Conservation (phyloP, 2,888 invertebrate species). For the Ganaspis brasiliensis region DNA sequence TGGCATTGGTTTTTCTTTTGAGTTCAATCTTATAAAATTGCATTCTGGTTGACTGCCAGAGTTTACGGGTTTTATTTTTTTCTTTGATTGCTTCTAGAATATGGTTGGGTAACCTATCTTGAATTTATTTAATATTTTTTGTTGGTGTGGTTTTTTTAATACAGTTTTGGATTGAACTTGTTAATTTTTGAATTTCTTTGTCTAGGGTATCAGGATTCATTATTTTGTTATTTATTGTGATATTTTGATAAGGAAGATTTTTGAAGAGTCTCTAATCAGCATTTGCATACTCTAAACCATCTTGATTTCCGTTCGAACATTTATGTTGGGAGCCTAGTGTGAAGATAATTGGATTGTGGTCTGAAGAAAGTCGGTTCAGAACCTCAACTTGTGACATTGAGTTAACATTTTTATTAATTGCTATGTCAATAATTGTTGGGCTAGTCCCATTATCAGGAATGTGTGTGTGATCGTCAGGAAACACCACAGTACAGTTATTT, state of each 20-base stretch:
- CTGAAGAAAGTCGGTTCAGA: slow-evolving; percentile 61
- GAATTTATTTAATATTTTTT: slow-evolving; percentile 47
- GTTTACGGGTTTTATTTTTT: slow-evolving; percentile 51
- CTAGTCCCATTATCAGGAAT: slow-evolving; percentile 60
- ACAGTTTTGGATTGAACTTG: slow-evolving; percentile 42
- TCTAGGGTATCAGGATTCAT: slow-evolving; percentile 51
- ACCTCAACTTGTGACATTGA: slow-evolving; percentile 50
- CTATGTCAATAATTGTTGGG: slow-evolving; percentile 64
- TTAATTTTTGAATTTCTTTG: slow-evolving; percentile 53
- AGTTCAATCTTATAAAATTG: neutral
- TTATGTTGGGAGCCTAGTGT: slow-evolving; percentile 32
- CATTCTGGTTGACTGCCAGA: slow-evolving; percentile 50
- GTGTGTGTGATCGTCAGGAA: slow-evolving; percentile 60
- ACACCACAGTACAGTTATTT: slow-evolving; percentile 57
- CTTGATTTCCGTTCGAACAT: neutral
- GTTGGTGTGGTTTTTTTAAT: slow-evolving; percentile 41
- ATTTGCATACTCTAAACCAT: slow-evolving; percentile 49
- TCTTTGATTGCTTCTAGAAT: slow-evolving; percentile 44
- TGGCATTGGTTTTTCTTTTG: slow-evolving; percentile 47
- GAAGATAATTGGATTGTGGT: slow-evolving; percentile 63
- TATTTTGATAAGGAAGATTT: slow-evolving; percentile 43
- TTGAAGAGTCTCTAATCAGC: slow-evolving; percentile 56
- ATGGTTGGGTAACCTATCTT: slow-evolving; percentile 47
- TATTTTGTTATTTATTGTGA: slow-evolving; percentile 49
- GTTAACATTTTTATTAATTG: slow-evolving; percentile 61